Percentiles rank a stretch among this genome's conserved stretches.
Conservation (phyloP, 2,113 vertebrate species). For the Pterophyllum scalare region DNA sequence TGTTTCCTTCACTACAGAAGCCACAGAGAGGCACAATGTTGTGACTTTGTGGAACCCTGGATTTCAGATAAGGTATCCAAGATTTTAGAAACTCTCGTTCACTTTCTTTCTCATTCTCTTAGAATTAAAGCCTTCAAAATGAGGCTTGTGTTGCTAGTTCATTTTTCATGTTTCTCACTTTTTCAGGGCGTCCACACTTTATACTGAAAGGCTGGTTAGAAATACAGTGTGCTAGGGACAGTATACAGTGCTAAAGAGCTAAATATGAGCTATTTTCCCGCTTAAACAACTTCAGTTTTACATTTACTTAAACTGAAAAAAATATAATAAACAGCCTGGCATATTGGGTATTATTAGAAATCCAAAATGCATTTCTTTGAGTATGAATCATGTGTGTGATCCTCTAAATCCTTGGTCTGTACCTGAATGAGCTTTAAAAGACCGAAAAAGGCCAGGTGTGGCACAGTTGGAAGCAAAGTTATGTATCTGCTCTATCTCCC, state of each 20-base stretch:
- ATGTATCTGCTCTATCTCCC: not conserved
- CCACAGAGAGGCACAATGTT: not conserved
- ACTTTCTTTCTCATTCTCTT: not conserved
- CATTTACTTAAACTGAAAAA: not conserved
- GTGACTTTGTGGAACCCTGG: not conserved
- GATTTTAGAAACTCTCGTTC: not conserved
- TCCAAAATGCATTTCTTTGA: not conserved
- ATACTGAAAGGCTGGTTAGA: no score
- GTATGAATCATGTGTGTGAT: not conserved
- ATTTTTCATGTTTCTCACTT: not conserved
- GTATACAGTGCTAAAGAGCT: no score
- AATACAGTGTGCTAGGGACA: no score
- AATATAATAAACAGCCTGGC: not conserved
- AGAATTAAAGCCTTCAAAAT: not conserved
- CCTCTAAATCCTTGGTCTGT: not conserved
- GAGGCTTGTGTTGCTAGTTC: not conserved
- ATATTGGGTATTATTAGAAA: no score
- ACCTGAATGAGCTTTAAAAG: not conserved
- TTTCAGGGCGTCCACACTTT: no score
- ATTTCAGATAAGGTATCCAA: not conserved
- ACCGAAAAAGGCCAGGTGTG: not conserved
- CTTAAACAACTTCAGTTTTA: not conserved
- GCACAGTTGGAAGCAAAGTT: not conserved
- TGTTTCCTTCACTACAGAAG: constrained; percentile 16
- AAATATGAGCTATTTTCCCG: not conserved